A percentile compares a stretch with the other conserved stretches of the same genome.
These are phyloP conservation scores for Alethe diademata DNA, from an alignment of 2,113 vertebrate species.

Conservation along the genomic window DNA sequence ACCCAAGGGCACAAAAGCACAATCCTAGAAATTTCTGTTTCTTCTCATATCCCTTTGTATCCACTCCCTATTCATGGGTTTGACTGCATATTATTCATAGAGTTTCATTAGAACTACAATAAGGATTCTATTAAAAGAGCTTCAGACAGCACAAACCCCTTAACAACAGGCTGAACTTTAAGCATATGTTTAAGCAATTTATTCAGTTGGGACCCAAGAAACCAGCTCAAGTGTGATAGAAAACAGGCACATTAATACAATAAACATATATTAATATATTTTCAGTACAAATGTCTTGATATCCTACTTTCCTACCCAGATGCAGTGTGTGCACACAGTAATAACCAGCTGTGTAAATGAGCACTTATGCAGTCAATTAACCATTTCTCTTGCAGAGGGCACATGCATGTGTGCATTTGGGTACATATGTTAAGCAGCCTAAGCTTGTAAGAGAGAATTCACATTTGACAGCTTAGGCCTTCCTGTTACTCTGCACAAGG, in stretches of 20 bases:
- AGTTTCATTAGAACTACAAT: conserved; percentile 4
- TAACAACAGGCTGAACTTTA: conserved; percentile 30
- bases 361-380: not conserved
- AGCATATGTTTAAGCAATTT: not conserved
- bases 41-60: not conserved
- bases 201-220: not conserved
- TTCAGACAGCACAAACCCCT: not conserved
- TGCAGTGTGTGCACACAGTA: not conserved
- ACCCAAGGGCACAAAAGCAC: not conserved
- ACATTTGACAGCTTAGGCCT: not conserved
- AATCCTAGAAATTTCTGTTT: not conserved
- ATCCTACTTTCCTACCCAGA: not conserved
- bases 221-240: not conserved
- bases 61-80: not conserved
- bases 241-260: not conserved
- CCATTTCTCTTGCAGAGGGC: not conserved
- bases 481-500: not conserved
- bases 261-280: not conserved
- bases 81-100: not conserved
- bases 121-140: conserved; percentile 2
- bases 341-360: not conserved
- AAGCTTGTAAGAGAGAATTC: not conserved
- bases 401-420: not conserved
- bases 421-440: not conserved
- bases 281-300: not conserved